Evolutionary conservation across 2,888 invertebrate genomes (phyloP).

Genomic region (Xanthostigma xanthostigma): DNA sequence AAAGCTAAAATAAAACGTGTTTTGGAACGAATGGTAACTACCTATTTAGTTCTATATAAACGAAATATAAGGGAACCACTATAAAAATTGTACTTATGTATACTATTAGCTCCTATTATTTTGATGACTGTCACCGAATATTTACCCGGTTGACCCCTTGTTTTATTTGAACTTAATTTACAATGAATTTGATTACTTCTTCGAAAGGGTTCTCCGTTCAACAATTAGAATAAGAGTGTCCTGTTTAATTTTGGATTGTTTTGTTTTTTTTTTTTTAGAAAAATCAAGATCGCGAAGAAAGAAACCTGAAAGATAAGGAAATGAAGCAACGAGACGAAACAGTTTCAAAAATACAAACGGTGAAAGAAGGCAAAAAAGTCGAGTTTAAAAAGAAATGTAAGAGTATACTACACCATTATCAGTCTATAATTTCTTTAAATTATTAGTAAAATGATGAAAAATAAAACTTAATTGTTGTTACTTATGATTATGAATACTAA

Average conservation of each 20-base stretch:
- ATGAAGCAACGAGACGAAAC: conserved; percentile 37
- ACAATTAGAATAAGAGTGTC: background rate
- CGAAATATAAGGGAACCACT: too few species aligned
- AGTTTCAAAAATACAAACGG: conserved; percentile 37
- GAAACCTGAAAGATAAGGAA: conserved; percentile 38
- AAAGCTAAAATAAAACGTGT: conserved; percentile 51
- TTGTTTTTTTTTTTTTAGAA: conserved; percentile 28
- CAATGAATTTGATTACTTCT: too few species aligned
- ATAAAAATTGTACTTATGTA: too few species aligned
- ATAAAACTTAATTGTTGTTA: background rate
- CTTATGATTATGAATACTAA: background rate
- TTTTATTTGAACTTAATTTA: too few species aligned
- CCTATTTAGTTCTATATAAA: background rate
- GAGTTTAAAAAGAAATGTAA: conserved; percentile 59
- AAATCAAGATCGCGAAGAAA: conserved; percentile 59
- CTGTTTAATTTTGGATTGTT: conserved; percentile 1
- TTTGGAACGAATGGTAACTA: conserved; percentile 48
- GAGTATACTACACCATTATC: conserved; percentile 6
- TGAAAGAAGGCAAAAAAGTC: conserved; percentile 55
- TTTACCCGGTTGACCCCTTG: too few species aligned
- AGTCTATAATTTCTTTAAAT: too few species aligned
- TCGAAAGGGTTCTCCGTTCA: too few species aligned
- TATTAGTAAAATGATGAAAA: background rate
- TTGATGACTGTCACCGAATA: too few species aligned
- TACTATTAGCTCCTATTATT: too few species aligned